phyloP scores from a whole-genome alignment of 2,888 invertebrate genomes.

The Mylabris sibirica region DNA sequence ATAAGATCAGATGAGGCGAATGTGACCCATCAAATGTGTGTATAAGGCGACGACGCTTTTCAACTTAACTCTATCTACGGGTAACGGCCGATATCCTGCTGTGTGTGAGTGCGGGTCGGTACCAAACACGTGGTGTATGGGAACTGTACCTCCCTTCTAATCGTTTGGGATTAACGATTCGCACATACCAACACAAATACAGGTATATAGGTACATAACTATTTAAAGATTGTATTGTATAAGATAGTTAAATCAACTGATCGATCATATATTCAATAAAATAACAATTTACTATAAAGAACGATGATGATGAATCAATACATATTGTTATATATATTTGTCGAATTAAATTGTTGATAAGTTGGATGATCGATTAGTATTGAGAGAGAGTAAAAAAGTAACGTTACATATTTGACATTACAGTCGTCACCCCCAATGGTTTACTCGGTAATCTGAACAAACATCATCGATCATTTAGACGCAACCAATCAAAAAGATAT shows the following conservation, averaged over 20 bases:
- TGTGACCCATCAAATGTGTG: constrained; percentile 48
- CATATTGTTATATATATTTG: constrained; percentile 6
- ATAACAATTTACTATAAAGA: constrained; percentile 15
- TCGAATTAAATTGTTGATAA: constrained; percentile 9
- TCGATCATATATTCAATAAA: constrained; percentile 37
- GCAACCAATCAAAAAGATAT: constrained; percentile 11
- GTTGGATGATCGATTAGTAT: background rate
- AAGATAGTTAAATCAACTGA: constrained; percentile 22
- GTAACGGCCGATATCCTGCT: constrained; percentile 50
- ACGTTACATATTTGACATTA: constrained; percentile 18
- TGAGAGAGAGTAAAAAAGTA: background rate
- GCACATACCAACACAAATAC: constrained; percentile 22
- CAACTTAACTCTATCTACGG: constrained; percentile 51
- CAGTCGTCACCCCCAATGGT: constrained; percentile 14
- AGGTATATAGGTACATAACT: too few species aligned
- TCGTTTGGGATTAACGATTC: constrained; percentile 46
- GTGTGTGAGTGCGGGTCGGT: constrained; percentile 45
- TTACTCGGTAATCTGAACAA: background rate
- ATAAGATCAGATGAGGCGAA: constrained; percentile 43
- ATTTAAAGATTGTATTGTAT: too few species aligned
- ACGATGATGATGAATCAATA: constrained; percentile 2
- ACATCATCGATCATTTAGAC: constrained; percentile 13
- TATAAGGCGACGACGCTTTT: constrained; percentile 46
- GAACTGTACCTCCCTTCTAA: constrained; percentile 51
- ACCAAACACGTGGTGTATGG: constrained; percentile 49